phyloP scores from a whole-genome alignment of 23 tunicate species.

The Halocynthia aurantium region DNA sequence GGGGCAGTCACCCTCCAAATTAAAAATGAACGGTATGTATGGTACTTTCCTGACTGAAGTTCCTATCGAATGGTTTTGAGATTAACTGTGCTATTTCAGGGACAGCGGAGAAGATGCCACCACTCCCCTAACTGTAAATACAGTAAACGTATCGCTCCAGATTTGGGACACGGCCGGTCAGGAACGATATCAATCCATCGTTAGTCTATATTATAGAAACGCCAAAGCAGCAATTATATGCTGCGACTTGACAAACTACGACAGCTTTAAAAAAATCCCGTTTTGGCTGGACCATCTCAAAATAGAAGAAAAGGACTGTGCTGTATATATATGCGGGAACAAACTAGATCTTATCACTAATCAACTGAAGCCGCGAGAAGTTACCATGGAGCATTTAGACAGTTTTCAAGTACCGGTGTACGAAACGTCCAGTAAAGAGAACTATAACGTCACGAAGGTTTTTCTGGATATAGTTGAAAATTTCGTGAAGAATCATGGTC shows the following conservation, averaged over 20 bases:
- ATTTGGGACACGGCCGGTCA: constrained; percentile 74
- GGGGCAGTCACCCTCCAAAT: constrained; percentile 13
- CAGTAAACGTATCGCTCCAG: constrained; percentile 14
- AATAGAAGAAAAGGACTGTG: constrained; percentile 10
- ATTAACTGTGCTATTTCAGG: no score
- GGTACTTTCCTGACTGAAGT: neutral
- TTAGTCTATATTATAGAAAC: constrained; percentile 22
- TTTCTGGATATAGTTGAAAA: neutral
- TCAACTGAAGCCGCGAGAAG: neutral
- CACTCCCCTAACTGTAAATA: no score
- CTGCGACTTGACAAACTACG: constrained; percentile 36
- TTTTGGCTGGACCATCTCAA: constrained; percentile 19
- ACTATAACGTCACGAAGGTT: neutral
- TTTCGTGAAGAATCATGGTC: neutral
- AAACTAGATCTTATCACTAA: neutral
- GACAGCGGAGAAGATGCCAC: no score
- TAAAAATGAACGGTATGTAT: constrained; percentile 2
- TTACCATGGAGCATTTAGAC: neutral
- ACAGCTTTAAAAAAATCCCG: constrained; percentile 7
- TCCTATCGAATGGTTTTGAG: neutral
- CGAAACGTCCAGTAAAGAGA: neutral
- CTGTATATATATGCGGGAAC: constrained; percentile 5
- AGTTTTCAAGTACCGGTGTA: neutral
- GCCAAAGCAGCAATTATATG: constrained; percentile 34
- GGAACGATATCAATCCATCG: constrained; percentile 31